These are phyloP conservation scores for Drosophila nigrodunni DNA, from an alignment of 1,140 invertebrate species.

Conservation along the genomic window DNA sequence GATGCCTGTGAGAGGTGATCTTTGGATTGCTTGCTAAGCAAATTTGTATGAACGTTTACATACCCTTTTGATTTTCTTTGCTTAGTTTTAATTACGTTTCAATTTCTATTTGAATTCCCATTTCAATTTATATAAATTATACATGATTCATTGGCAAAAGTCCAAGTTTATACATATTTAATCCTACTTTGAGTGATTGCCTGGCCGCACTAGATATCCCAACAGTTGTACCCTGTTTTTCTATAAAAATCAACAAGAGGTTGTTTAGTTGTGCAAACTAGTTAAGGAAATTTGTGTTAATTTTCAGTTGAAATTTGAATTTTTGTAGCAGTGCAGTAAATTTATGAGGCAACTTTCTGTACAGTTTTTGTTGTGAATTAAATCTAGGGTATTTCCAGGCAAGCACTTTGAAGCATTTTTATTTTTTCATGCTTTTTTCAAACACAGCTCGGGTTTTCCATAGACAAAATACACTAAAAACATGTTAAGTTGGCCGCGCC, in stretches of 20 bases:
- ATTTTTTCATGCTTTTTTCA: not conserved
- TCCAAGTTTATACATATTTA: not conserved
- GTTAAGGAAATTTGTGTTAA: no score
- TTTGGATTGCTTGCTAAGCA: no score
- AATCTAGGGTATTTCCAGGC: not conserved
- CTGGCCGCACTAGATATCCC: not conserved
- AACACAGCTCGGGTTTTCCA: no score
- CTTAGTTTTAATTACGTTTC: not conserved
- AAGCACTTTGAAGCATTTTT: not conserved
- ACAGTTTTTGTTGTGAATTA: not conserved
- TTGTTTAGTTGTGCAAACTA: not conserved
- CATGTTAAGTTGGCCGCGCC: no score
- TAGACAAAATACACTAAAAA: no score
- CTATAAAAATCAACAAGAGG: not conserved
- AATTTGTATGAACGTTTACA: no score
- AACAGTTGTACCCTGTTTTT: not conserved
- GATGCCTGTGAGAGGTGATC: not conserved
- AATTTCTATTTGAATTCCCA: constrained; percentile 3
- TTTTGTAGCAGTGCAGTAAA: no score
- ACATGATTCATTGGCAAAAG: constrained; percentile 6
- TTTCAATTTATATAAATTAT: constrained; percentile 10
- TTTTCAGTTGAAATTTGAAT: no score
- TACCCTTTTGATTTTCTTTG: not conserved
- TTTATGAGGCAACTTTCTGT: no score
- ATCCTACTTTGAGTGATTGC: constrained; percentile 18